Evolutionary conservation across 2,888 invertebrate species (phyloP).

Genomic region (Pachliopta kotzebuea): DNA sequence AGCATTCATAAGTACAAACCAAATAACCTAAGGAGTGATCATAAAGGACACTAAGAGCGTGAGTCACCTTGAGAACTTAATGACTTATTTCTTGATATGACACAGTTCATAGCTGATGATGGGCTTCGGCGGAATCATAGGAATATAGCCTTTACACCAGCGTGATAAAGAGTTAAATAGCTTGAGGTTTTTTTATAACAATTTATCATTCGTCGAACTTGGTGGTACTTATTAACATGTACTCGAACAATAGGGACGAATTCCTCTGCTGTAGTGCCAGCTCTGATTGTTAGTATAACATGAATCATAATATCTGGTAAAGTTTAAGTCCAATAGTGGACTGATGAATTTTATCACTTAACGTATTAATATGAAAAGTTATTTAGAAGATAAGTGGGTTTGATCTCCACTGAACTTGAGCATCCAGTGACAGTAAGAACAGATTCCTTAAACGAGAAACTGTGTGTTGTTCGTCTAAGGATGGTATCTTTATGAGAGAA

Average conservation of each 20-base stretch:
- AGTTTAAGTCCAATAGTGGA: too few relatives aligned
- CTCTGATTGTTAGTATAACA: too few relatives aligned
- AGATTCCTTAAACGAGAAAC: too few relatives aligned
- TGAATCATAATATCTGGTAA: too few relatives aligned
- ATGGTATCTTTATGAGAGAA: too few relatives aligned
- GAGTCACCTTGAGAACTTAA: conserved; percentile 30
- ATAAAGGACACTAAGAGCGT: conserved; percentile 13
- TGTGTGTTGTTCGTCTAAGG: too few relatives aligned
- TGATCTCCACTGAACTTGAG: too few relatives aligned
- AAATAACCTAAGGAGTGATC: neutral
- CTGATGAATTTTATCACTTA: too few relatives aligned
- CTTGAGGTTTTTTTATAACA: neutral
- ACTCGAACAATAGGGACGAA: conserved; percentile 25
- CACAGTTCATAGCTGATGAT: conserved; percentile 17
- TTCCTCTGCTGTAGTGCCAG: conserved; percentile 6
- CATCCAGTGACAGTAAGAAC: too few relatives aligned
- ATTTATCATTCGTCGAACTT: conserved; percentile 13
- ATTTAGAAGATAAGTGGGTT: too few relatives aligned
- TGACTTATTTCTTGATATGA: conserved; percentile 26
- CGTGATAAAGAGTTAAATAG: neutral
- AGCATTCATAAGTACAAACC: conserved; percentile 9
- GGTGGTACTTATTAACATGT: conserved; percentile 11
- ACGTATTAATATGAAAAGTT: too few relatives aligned
- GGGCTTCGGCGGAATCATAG: neutral
- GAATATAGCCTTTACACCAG: neutral